phyloP scores from a whole-genome alignment of 2,888 invertebrate genomes.

The Buathra laborator region DNA sequence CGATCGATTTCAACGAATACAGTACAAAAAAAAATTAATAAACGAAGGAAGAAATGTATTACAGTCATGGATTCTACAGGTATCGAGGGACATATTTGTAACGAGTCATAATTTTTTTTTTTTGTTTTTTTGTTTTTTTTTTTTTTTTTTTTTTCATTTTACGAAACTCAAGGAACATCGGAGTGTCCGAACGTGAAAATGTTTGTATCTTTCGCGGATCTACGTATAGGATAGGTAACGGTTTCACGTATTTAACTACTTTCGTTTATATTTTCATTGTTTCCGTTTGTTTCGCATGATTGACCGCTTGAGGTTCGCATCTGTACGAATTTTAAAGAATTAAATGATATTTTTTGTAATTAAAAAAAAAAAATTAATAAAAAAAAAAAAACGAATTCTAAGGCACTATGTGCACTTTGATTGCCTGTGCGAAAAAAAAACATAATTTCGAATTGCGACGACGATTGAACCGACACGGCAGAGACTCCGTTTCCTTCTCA shows the following conservation, averaged over 20 bases:
- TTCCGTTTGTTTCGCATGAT: slow-evolving; percentile 44
- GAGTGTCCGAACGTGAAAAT: slow-evolving; percentile 11
- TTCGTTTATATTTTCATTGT: slow-evolving; percentile 53
- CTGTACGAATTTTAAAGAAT: slow-evolving; percentile 51
- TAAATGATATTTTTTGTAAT: slow-evolving; percentile 34
- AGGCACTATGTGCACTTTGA: slow-evolving; percentile 73
- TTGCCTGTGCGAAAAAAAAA: slow-evolving; percentile 78
- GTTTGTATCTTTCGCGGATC: not conserved
- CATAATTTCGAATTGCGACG: slow-evolving; percentile 43
- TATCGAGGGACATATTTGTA: slow-evolving; percentile 32
- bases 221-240: slow-evolving; percentile 2
- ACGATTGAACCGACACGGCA: slow-evolving; percentile 24
- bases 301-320: slow-evolving; percentile 38
- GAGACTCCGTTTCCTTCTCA: slow-evolving; percentile 20
- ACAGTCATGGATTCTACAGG: slow-evolving; percentile 25
- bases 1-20: slow-evolving; percentile 26
- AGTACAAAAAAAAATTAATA: slow-evolving; percentile 15
- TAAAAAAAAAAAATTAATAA: slow-evolving; percentile 60
- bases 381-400: slow-evolving; percentile 69
- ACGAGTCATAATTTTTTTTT: not conserved
- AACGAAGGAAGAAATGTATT: slow-evolving; percentile 14
- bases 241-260: slow-evolving; percentile 48
- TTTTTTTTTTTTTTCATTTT: slow-evolving; percentile 16
- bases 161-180: slow-evolving; percentile 45
- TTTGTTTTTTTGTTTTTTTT: slow-evolving; percentile 29